Percentiles rank a stretch among this genome's conserved stretches.
phyloP scores from a whole-genome alignment of 1,140 invertebrate species.

The Dendroctonus ponderosae region DNA sequence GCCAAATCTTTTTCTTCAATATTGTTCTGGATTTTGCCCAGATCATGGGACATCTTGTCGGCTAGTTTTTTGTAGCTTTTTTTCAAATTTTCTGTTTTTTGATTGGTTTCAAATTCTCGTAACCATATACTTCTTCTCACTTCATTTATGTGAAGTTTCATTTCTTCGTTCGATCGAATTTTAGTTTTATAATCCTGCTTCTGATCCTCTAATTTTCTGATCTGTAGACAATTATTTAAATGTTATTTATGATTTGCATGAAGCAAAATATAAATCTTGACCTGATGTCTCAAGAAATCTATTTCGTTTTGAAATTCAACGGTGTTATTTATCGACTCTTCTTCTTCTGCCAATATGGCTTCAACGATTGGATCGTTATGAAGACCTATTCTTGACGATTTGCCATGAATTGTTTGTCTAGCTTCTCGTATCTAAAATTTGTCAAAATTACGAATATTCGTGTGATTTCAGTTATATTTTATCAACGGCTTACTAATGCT shows the following conservation, averaged over 20 bases:
- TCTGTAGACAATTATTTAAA: not conserved
- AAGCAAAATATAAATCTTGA: not conserved
- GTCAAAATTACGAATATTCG: too few relatives aligned
- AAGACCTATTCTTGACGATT: too few relatives aligned
- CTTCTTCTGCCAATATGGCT: constrained; percentile 18
- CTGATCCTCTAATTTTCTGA: constrained; percentile 24
- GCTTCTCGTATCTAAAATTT: too few relatives aligned
- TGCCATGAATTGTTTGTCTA: too few relatives aligned
- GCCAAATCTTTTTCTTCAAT: constrained; percentile 32
- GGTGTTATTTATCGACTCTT: constrained; percentile 8
- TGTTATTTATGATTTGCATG: not conserved
- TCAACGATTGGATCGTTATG: not conserved
- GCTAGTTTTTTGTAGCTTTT: constrained; percentile 27
- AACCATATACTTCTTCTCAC: constrained; percentile 30
- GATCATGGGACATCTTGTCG: constrained; percentile 19
- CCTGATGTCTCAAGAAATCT: constrained; percentile 26
- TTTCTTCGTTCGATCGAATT: constrained; percentile 29
- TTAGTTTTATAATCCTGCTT: constrained; percentile 25
- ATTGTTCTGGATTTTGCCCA: constrained; percentile 14
- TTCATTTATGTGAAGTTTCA: constrained; percentile 27
- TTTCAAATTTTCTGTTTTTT: constrained; percentile 24
- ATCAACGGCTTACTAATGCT: constrained; percentile 12
- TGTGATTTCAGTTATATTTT: too few relatives aligned
- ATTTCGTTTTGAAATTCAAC: constrained; percentile 28
- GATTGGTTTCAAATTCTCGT: constrained; percentile 26